Percentiles rank a stretch among this genome's conserved stretches.
phyloP scores from a whole-genome alignment of 92 coral and sea anemone genomes.

The Heliopora coerulea region DNA sequence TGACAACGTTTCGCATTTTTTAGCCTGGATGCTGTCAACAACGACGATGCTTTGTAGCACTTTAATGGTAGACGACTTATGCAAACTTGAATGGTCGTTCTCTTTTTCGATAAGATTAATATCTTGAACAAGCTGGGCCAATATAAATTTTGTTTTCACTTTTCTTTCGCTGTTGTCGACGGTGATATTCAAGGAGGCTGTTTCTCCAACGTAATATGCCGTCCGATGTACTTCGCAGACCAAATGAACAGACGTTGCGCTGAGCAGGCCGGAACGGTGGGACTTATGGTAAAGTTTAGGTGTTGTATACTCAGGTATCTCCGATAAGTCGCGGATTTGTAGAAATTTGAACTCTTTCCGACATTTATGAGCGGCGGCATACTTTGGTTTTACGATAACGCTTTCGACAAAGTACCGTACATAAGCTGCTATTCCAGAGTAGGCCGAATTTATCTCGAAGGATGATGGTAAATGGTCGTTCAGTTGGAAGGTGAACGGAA shows the following conservation, averaged over 20 bases:
- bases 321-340: constrained; percentile 12
- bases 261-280: constrained; percentile 3
- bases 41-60: constrained; percentile 22
- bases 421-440: constrained; percentile 29
- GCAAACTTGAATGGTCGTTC: constrained; percentile 26
- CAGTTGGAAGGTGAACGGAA: constrained; percentile 25
- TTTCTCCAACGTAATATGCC: constrained; percentile 29
- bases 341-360: constrained; percentile 19
- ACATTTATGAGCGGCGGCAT: not conserved
- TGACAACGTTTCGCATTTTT: constrained; percentile 13
- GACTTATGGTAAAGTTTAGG: constrained; percentile 28
- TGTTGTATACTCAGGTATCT: constrained; percentile 10
- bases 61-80: constrained; percentile 16
- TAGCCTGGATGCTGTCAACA: constrained; percentile 21
- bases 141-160: constrained; percentile 12
- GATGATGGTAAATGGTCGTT: constrained; percentile 29
- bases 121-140: constrained; percentile 38
- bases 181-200: constrained; percentile 10
- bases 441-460: constrained; percentile 6
- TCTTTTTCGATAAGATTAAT: constrained; percentile 27
- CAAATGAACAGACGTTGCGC: constrained; percentile 17
- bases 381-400: constrained; percentile 4
- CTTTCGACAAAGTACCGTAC: constrained; percentile 30
- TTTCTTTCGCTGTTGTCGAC: constrained; percentile 36
- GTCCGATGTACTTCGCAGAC: constrained; percentile 21